phyloP scores from a whole-genome alignment of 2,797 vertebrate genomes.

The Sparus aurata region DNA sequence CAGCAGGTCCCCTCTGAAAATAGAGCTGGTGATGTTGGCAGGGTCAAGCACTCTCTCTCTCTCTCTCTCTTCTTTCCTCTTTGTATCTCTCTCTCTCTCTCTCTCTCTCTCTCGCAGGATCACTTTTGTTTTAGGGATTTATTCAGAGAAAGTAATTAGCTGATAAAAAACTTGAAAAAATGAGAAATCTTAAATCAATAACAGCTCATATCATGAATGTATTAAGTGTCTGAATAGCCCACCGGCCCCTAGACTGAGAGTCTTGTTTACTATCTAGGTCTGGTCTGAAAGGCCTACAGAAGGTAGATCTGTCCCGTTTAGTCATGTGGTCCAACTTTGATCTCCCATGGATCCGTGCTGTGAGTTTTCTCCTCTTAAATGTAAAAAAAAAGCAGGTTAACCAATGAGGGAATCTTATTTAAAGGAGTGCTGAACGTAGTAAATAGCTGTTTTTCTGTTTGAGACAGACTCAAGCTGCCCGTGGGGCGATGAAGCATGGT shows the following conservation, averaged over 20 bases:
- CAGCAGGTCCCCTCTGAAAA: slow-evolving; percentile 87
- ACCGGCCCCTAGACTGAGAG: neutral
- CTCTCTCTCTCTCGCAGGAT: slow-evolving; percentile 54
- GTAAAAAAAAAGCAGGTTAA: slow-evolving; percentile 27
- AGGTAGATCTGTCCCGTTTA: slow-evolving; percentile 26
- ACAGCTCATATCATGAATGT: neutral
- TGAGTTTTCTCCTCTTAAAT: slow-evolving; percentile 39
- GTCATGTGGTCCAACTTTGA: slow-evolving; percentile 34
- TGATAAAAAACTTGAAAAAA: slow-evolving; percentile 46
- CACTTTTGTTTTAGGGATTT: slow-evolving; percentile 67
- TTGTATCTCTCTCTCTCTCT: slow-evolving; percentile 28
- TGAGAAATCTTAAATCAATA: slow-evolving; percentile 42
- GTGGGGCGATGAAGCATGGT: slow-evolving; percentile 37
- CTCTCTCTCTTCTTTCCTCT: slow-evolving; percentile 40
- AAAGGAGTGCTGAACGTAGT: slow-evolving; percentile 36
- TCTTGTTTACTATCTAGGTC: slow-evolving; percentile 20
- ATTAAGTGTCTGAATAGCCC: slow-evolving; percentile 8
- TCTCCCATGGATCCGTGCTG: slow-evolving; percentile 35
- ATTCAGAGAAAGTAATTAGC: slow-evolving; percentile 57
- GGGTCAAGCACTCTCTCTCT: slow-evolving; percentile 59
- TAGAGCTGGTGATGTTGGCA: slow-evolving; percentile 82
- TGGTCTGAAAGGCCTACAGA: slow-evolving; percentile 20
- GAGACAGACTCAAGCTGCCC: slow-evolving; percentile 26
- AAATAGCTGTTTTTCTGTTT: slow-evolving; percentile 48
- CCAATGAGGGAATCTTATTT: slow-evolving; percentile 49